Evolutionary conservation across 2,888 invertebrate species (phyloP).

Genomic region (Mythimna loreyi): DNA sequence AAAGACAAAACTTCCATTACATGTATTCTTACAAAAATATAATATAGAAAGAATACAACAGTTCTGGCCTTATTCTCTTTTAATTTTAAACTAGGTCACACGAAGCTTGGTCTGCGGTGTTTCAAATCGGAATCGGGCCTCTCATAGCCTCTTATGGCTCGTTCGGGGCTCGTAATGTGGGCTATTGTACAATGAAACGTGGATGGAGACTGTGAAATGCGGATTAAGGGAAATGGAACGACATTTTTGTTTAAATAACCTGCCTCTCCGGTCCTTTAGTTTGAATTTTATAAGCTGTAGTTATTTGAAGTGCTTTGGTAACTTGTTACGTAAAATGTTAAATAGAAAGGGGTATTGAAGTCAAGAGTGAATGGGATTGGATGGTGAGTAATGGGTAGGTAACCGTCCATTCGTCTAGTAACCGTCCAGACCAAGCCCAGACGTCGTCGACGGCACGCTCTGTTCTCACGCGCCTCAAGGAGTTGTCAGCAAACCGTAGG

Average conservation of each 20-base stretch:
- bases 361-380: too few relatives aligned
- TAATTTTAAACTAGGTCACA: constrained; percentile 64
- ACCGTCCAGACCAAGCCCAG: too few relatives aligned
- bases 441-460: too few relatives aligned
- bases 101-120: constrained; percentile 43
- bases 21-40: constrained; percentile 4
- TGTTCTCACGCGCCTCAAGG: too few relatives aligned
- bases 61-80: constrained; percentile 47
- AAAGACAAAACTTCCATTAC: neutral
- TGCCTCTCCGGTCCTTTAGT: neutral
- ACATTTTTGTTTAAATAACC: neutral
- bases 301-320: neutral
- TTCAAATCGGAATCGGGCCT: constrained; percentile 48
- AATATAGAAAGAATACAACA: constrained; percentile 7
- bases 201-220: constrained; percentile 3
- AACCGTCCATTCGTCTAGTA: too few relatives aligned
- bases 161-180: constrained; percentile 43
- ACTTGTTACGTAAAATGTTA: neutral
- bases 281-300: neutral
- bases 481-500: too few relatives aligned
- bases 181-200: constrained; percentile 43
- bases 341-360: too few relatives aligned
- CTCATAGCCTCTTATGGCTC: constrained; percentile 37
- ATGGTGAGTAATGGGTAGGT: too few relatives aligned
- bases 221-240: constrained; percentile 12